phyloP scores from a whole-genome alignment of 1,140 invertebrate species.

The Drosophila trapezifrons region DNA sequence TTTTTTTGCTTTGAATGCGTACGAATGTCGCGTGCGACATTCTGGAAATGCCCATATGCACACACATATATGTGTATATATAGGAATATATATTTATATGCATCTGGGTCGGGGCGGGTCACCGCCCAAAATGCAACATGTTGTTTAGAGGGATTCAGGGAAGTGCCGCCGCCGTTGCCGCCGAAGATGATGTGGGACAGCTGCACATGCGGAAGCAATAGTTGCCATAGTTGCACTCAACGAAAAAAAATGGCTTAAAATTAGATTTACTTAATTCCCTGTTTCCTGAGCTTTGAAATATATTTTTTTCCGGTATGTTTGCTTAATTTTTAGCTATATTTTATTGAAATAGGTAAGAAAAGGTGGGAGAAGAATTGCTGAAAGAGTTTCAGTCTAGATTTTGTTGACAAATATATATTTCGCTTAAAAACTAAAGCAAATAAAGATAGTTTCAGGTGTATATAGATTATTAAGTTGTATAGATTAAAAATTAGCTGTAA shows the following conservation, averaged over 20 bases:
- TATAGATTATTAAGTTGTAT: too few species aligned
- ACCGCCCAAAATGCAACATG: conserved; percentile 60
- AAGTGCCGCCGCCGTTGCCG: neutral
- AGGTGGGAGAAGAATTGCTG: neutral
- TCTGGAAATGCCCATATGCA: too few species aligned
- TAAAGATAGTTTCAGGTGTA: too few species aligned
- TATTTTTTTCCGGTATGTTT: neutral
- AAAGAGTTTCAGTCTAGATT: too few species aligned
- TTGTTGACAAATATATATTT: neutral
- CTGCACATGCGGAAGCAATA: conserved; percentile 42
- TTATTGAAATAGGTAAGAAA: neutral
- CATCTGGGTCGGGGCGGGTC: conserved; percentile 52
- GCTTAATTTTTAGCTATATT: neutral
- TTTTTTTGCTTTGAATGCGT: too few species aligned
- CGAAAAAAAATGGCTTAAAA: conserved; percentile 1
- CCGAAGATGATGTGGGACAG: conserved; percentile 45
- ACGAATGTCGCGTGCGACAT: too few species aligned
- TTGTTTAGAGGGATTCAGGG: conserved; percentile 28
- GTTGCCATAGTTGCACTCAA: conserved; percentile 16
- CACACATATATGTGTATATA: conserved; percentile 14
- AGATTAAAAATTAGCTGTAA: too few species aligned
- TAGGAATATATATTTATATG: conserved; percentile 24
- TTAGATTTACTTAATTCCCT: neutral
- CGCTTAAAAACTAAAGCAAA: too few species aligned
- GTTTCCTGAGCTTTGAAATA: neutral